phyloP scores from a whole-genome alignment of 2,888 invertebrate species.

The Epinotia bilunana region DNA sequence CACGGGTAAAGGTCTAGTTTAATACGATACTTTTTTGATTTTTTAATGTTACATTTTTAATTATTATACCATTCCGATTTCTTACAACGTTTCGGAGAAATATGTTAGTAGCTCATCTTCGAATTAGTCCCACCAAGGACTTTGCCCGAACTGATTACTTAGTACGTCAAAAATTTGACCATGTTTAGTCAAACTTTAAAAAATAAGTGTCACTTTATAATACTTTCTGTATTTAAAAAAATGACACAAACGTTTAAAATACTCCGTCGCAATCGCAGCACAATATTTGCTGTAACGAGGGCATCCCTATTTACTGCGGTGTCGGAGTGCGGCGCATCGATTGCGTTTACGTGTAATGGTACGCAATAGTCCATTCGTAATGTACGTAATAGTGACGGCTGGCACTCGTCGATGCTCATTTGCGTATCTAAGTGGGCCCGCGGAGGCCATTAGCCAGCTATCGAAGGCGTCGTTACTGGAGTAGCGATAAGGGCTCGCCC shows the following conservation, averaged over 20 bases:
- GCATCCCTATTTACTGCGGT: slow-evolving; percentile 34
- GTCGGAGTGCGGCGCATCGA: slow-evolving; percentile 37
- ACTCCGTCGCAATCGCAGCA: slow-evolving; percentile 8
- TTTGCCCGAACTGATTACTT: neutral
- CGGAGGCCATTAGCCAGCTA: slow-evolving; percentile 81
- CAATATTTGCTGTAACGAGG: slow-evolving; percentile 41
- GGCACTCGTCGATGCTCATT: slow-evolving; percentile 79
- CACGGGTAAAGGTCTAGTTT: slow-evolving; percentile 11
- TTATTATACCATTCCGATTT: neutral
- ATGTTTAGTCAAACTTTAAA: neutral
- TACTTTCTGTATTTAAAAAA: neutral
- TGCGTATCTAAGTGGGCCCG: slow-evolving; percentile 83
- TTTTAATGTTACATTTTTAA: too few relatives aligned
- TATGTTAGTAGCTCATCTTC: neutral
- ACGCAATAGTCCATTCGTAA: slow-evolving; percentile 60
- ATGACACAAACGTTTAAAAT: neutral
- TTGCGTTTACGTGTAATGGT: slow-evolving; percentile 58
- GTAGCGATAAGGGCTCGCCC: slow-evolving; percentile 77
- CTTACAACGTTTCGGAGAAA: neutral
- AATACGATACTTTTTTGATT: neutral
- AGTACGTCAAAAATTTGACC: too few relatives aligned
- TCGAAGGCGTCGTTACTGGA: slow-evolving; percentile 82
- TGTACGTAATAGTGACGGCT: slow-evolving; percentile 65
- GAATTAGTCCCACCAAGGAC: too few relatives aligned
- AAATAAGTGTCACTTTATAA: neutral